phyloP scores from a whole-genome alignment of 2,888 invertebrate genomes.

The Eupelmus urozonus region DNA sequence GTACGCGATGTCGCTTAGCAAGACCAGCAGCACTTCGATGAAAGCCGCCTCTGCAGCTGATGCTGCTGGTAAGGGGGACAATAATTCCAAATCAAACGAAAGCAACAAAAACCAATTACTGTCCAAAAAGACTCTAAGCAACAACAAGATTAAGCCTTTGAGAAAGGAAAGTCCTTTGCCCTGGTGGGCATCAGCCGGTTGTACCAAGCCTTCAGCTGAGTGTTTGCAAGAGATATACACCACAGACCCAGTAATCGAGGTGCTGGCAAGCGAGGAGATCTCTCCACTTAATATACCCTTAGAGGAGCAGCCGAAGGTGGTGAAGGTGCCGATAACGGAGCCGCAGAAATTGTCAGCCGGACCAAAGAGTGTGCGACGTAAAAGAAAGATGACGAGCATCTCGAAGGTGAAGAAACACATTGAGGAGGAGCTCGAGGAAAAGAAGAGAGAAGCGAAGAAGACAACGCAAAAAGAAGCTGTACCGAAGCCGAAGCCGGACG shows the following conservation, averaged over 20 bases:
- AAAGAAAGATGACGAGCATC: slow-evolving; percentile 41
- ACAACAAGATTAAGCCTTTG: no score
- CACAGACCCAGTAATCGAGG: not conserved
- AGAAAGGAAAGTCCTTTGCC: not conserved
- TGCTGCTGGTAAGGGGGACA: not conserved
- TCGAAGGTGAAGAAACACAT: slow-evolving; percentile 38
- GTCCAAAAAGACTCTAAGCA: not conserved
- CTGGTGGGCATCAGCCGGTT: slow-evolving; percentile 24
- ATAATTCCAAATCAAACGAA: not conserved
- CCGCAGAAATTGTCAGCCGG: not conserved
- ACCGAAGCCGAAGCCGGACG: not conserved
- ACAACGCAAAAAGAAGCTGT: not conserved
- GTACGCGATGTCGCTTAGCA: no score
- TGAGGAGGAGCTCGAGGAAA: slow-evolving; percentile 30
- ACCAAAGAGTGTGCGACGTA: not conserved
- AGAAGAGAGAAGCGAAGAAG: slow-evolving; percentile 11
- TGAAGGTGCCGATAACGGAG: not conserved
- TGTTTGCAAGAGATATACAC: not conserved
- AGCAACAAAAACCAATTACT: not conserved
- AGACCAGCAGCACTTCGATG: no score
- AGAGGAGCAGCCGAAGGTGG: not conserved
- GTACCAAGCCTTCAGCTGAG: not conserved
- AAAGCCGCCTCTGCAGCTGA: no score
- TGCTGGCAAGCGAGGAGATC: slow-evolving; percentile 5
- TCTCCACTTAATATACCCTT: not conserved